Base-by-base conservation (phyloP, 2,797 vertebrate genomes). In the Enteromius fasciolatus region DNA sequence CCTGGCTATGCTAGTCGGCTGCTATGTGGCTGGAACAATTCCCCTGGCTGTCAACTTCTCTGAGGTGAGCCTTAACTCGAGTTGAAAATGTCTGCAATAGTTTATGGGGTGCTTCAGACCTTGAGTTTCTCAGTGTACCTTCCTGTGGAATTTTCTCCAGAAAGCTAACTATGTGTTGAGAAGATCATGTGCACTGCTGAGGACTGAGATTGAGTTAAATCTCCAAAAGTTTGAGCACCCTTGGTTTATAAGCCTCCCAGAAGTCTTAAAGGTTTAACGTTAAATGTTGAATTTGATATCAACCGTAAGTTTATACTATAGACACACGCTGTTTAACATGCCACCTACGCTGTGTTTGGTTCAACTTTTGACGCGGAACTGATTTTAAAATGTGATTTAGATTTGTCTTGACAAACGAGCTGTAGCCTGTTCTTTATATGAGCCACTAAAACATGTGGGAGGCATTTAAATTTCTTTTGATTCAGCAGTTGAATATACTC, bases 21-120 rank as follows among this genome's bases (percentile, higher is more conserved):
- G 98, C 90, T 99, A 99, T 83, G 97, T 99, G 87, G 97, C 98
- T 57, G 98, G 98, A 74, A 99, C 96, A 59, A 98, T 99, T 84
- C 98, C 98, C 4, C 87, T 99, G 85, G 97, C 98, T 4, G 96
- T 99, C 85, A 99, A 98, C 93, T 99, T 99, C 59, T 99, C 98
- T 0, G 98, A 99, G 98, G 98, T 98, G 88, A 96, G 96, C 85
- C 15, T n/a, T 14, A 15, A 18, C 39, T n/a, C 10, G 46, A 25
- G 12, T 28, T 75, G 5, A 48, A 31, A 28, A 8, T 33, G 44
- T 50, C 7, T 48, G 3, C 17, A 52, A 0, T 23, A 1, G 41
- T 52, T 63, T 25, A 14, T 50, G 50, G 7, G 39, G 7, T 5
- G 6, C 48, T 31, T 44, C 7, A 63, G 33, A n/a, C 3, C 39